These are phyloP conservation scores for Camponotus vicinus DNA, from an alignment of 1,140 invertebrate genomes.

Conservation along the genomic window DNA sequence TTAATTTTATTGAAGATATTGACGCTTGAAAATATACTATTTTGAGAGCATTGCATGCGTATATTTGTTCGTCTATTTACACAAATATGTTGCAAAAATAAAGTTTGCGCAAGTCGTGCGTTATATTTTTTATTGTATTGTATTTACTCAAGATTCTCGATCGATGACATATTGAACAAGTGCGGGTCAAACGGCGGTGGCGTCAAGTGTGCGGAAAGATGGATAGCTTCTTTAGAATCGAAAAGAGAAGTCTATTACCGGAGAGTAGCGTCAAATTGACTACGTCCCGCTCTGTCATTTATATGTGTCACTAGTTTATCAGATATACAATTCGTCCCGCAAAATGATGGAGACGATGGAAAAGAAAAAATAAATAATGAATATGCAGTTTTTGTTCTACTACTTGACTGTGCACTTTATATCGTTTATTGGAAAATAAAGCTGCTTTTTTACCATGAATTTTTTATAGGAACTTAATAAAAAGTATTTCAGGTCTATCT, in stretches of 20 bases:
- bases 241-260: constrained; percentile 49
- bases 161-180: constrained; percentile 53
- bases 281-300: constrained; percentile 33
- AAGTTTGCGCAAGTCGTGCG: neutral
- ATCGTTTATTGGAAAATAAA: neutral
- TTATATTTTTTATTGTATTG: constrained; percentile 36
- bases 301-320: constrained; percentile 38
- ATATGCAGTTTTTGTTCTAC: constrained; percentile 1
- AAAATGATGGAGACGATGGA: constrained; percentile 19
- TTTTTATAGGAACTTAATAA: too few relatives aligned
- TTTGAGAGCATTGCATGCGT: neutral
- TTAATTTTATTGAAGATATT: too few relatives aligned
- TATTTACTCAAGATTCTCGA: constrained; percentile 29
- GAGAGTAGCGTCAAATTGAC: constrained; percentile 54
- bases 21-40: neutral
- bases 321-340: constrained; percentile 26
- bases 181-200: constrained; percentile 48
- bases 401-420: neutral
- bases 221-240: constrained; percentile 60
- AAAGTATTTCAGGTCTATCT: neutral
- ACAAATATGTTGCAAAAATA: neutral
- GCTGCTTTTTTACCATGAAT: neutral
- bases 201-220: constrained; percentile 48
- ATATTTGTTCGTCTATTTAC: neutral
- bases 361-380: constrained; percentile 1